Evolutionary conservation across 1,140 invertebrate genomes (phyloP), one percentile per base, ranked within the genome.

Genomic region (Drosophila parabipectinata): DNA sequence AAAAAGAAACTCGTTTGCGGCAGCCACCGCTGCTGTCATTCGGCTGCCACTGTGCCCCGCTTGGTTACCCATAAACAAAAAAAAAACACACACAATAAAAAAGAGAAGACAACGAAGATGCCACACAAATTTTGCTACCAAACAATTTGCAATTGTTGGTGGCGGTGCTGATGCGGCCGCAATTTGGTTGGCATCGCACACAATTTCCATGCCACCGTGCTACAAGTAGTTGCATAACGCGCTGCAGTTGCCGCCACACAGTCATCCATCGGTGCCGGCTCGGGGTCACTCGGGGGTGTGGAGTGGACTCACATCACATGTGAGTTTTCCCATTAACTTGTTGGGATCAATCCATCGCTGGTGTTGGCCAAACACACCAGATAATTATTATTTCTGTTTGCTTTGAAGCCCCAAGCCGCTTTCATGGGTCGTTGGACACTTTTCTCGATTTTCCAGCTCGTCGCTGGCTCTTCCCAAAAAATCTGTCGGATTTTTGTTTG

Each of bases 71-170:
- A 26, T 58, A 51, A 24, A 55, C 39, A 62, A 44, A 47, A 21
- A 21, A 24, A 59, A 26, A 21, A 8, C 10, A 32, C 24, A 44
- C 18, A 39, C 54, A 15, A 52, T 18, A 8, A 34, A 8, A 32
- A 39, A 8, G 14, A 21, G 39, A 37, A 58, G 63, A 32, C 52
- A 39, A 58, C 24, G 60, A 69, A 48, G 50, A 58, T 55, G 55
- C 78, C 47, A 78, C 58, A 75, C 69, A 75, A 71, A 76, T 26
- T 81, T 75, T 84, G 79, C 61, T 84, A 81, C 61, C 71, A 72
- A 82, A 87, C 81, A 85, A 85, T 85, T 81, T 85, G 82, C 83
- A 71, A 85, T 87, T 85, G 82, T 81, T 85, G 82, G 58, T 77
- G 69, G 24, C 28, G 51, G 66, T 71, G 60, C 52, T 73, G 69